Evolutionary conservation across 2,797 vertebrate species (phyloP).

Genomic region (Hybognathus amarus): DNA sequence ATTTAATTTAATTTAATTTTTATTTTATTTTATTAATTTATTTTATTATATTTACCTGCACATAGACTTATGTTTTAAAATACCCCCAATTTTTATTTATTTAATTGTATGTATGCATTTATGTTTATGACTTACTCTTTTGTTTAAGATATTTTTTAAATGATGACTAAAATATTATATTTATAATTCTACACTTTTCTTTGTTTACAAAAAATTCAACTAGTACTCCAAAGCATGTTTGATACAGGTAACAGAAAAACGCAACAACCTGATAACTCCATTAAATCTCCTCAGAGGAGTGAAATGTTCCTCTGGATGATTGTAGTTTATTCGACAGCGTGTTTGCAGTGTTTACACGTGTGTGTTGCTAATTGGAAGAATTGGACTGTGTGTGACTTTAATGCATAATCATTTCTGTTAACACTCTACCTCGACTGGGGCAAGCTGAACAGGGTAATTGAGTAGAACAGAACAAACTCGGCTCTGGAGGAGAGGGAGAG

Average conservation of each 20-base stretch:
- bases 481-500: neutral
- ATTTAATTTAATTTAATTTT: too few species aligned
- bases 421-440: conserved; percentile 1
- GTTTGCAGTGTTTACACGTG: conserved; percentile 28
- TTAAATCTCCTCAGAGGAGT: neutral
- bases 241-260: neutral
- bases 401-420: conserved; percentile 32
- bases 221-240: neutral
- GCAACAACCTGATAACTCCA: neutral
- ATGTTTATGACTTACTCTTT: neutral
- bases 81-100: neutral
- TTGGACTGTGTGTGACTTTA: conserved; percentile 26
- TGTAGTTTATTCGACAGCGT: conserved; percentile 8
- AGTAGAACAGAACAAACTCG: conserved; percentile 64
- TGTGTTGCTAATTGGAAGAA: conserved; percentile 25
- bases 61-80: too few species aligned
- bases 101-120: neutral
- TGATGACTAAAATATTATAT: neutral
- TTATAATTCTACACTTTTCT: neutral
- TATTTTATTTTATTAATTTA: too few species aligned
- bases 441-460: conserved; percentile 63
- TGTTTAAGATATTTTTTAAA: neutral
- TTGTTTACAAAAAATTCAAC: neutral
- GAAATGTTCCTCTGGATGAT: neutral
- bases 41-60: too few species aligned